Conservation (phyloP, 2,888 invertebrate genomes). For the Cantharis nigra region DNA sequence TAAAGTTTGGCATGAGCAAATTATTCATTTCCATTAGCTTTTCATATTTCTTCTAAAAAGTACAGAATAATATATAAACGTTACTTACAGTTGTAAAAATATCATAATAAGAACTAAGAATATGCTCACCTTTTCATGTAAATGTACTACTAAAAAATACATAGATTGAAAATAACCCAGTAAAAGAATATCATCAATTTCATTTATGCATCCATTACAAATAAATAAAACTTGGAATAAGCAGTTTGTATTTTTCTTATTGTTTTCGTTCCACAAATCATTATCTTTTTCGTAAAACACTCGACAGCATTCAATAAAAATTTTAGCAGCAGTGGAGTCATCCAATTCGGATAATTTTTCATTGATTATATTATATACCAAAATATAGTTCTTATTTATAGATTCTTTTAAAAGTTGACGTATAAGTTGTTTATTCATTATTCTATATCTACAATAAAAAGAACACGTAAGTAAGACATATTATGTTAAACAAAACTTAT, state of each 20-base stretch:
- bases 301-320: slow-evolving; percentile 15
- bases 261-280: not conserved
- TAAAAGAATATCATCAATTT: not conserved
- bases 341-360: not conserved
- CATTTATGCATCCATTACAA: not conserved
- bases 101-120: not conserved
- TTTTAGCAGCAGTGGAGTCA: not conserved
- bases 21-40: not conserved
- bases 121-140: slow-evolving; percentile 1
- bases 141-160: slow-evolving; percentile 13
- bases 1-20: slow-evolving; percentile 1
- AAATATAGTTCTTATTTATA: not conserved
- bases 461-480: not conserved
- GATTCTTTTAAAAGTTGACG: not conserved
- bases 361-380: not conserved
- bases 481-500: too few species aligned
- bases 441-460: not conserved
- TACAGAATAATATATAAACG: not conserved
- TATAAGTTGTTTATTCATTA: not conserved
- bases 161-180: slow-evolving; percentile 10
- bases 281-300: slow-evolving; percentile 3
- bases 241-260: slow-evolving; percentile 1
- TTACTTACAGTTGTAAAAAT: not conserved
- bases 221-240: not conserved
- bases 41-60: not conserved